Conservation (phyloP, 2,888 invertebrate species). For the Amblyjoppa proteus region DNA sequence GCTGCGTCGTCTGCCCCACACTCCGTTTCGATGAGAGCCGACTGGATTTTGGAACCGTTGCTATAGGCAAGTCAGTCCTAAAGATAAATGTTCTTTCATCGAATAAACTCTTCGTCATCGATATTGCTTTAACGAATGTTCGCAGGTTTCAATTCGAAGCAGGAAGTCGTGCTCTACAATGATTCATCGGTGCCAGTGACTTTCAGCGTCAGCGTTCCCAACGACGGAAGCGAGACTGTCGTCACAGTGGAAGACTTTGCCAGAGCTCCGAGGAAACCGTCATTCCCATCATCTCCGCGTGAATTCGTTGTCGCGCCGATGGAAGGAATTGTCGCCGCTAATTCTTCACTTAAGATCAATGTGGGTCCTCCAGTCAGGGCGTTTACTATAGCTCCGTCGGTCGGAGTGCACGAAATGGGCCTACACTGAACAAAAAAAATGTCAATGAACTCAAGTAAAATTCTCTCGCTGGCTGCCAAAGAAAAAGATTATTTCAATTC, state of each 20-base stretch:
- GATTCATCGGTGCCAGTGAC: constrained; percentile 87
- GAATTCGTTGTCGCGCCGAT: constrained; percentile 86
- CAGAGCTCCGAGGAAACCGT: constrained; percentile 83
- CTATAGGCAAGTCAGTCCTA: constrained; percentile 85
- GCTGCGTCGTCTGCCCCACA: constrained; percentile 88
- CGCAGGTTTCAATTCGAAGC: constrained; percentile 86
- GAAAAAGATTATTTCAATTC: too few species aligned
- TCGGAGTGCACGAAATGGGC: too few species aligned
- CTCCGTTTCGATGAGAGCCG: constrained; percentile 86
- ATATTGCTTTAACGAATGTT: constrained; percentile 57
- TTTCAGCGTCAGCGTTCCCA: constrained; percentile 85
- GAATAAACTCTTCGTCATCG: background rate
- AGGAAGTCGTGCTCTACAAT: constrained; percentile 86
- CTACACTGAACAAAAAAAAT: too few species aligned
- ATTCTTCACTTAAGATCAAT: constrained; percentile 84
- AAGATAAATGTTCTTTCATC: background rate
- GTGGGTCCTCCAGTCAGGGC: constrained; percentile 78
- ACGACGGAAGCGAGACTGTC: constrained; percentile 87
- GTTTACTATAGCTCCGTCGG: too few species aligned
- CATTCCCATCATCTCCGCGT: constrained; percentile 85
- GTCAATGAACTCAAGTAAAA: too few species aligned
- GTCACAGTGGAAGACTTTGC: constrained; percentile 86
- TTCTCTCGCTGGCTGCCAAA: too few species aligned
- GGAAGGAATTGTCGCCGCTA: constrained; percentile 85
- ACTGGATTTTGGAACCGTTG: constrained; percentile 87